Percentiles rank a stretch among this genome's conserved stretches.
These are phyloP conservation scores for Apodemia zela DNA, from an alignment of 2,888 invertebrate species.

Conservation along the genomic window DNA sequence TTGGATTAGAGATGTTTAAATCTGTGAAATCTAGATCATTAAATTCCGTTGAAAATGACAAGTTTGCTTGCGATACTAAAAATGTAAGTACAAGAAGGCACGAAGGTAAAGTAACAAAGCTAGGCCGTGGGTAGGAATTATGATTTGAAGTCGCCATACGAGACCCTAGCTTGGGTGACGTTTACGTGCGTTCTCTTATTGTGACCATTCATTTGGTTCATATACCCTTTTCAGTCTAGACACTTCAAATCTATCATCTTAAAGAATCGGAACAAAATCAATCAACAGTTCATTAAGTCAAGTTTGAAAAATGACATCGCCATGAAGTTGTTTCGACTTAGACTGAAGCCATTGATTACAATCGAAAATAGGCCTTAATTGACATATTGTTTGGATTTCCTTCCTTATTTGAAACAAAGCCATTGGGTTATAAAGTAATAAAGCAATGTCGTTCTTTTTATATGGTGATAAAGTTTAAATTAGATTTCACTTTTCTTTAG, in stretches of 20 bases:
- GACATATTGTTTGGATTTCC: conserved; percentile 65
- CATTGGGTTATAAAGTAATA: conserved; percentile 45
- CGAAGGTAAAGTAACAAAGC: conserved; percentile 79
- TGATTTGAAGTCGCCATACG: conserved; percentile 76
- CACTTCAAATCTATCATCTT: conserved; percentile 24
- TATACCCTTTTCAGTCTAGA: conserved; percentile 32
- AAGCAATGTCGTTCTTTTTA: conserved; percentile 42
- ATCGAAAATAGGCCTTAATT: conserved; percentile 59
- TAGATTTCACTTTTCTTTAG: conserved; percentile 44
- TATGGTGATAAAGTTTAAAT: conserved; percentile 47
- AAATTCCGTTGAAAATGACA: conserved; percentile 52
- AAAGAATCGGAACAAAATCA: conserved; percentile 23
- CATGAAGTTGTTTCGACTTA: conserved; percentile 59
- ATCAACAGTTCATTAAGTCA: conserved; percentile 44
- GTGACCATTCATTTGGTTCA: conserved; percentile 74
- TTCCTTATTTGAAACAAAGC: conserved; percentile 48
- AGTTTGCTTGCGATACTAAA: conserved; percentile 54
- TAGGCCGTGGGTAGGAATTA: conserved; percentile 71
- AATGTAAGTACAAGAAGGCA: conserved; percentile 70
- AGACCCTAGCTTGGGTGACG: conserved; percentile 67
- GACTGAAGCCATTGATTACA: conserved; percentile 59
- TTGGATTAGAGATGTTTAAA: conserved; percentile 49
- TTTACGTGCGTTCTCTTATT: conserved; percentile 55
- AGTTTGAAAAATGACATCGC: conserved; percentile 67
- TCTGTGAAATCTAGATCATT: conserved; percentile 48